Conservation (phyloP, 2,888 invertebrate genomes). For the Cosmorhoe ocellata region DNA sequence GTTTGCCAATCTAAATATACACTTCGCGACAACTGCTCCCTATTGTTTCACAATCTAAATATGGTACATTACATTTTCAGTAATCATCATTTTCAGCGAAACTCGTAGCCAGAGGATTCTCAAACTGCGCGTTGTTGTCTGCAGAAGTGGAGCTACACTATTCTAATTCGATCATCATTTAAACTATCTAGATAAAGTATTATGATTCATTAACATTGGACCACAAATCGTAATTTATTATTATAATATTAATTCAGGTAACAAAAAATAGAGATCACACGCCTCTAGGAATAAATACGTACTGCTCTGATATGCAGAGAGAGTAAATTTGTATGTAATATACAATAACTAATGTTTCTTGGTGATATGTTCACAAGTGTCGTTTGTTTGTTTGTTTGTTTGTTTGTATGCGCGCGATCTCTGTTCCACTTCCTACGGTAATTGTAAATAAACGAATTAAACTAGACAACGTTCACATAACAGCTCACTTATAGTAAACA, state of each 20-base stretch:
- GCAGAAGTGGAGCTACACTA: slow-evolving; percentile 50
- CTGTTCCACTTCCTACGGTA: slow-evolving; percentile 66
- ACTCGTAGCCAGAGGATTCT: slow-evolving; percentile 4
- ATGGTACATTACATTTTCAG: neutral
- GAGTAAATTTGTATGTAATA: slow-evolving; percentile 40
- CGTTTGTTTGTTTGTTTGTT: slow-evolving; percentile 35
- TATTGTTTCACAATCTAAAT: neutral
- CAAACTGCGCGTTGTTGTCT: slow-evolving; percentile 3
- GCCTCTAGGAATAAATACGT: slow-evolving; percentile 43
- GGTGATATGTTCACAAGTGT: slow-evolving; percentile 57
- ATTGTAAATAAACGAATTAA: slow-evolving; percentile 77
- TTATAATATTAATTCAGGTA: slow-evolving; percentile 81
- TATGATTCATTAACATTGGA: slow-evolving; percentile 82
- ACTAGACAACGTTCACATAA: slow-evolving; percentile 73
- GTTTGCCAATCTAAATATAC: slow-evolving; percentile 34
- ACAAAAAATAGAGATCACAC: slow-evolving; percentile 74
- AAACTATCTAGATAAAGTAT: slow-evolving; percentile 77
- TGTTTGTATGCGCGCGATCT: slow-evolving; percentile 54
- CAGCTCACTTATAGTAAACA: slow-evolving; percentile 69
- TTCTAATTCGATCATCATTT: slow-evolving; percentile 61
- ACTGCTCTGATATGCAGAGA: slow-evolving; percentile 62
- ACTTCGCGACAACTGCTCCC: slow-evolving; percentile 25
- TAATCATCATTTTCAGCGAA: neutral
- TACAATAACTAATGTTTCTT: slow-evolving; percentile 39
- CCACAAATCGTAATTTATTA: slow-evolving; percentile 81